These are phyloP conservation scores for Ophonus ardosiacus DNA, from an alignment of 2,888 invertebrate species.

Conservation along the genomic window DNA sequence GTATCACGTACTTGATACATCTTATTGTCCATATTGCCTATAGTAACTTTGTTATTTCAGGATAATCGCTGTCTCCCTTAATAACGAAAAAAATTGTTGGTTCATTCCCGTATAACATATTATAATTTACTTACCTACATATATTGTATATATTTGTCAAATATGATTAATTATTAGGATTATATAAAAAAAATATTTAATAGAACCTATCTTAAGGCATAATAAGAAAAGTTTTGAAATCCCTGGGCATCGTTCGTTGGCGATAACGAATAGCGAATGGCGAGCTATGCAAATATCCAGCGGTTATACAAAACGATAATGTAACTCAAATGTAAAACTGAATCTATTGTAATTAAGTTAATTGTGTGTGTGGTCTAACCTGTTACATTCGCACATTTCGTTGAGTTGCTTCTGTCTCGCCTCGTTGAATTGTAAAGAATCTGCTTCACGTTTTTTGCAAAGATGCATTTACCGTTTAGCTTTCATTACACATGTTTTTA, in stretches of 20 bases:
- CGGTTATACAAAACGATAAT: slow-evolving; percentile 64
- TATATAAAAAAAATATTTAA: not conserved
- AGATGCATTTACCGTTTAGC: slow-evolving; percentile 23
- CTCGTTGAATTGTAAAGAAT: slow-evolving; percentile 36
- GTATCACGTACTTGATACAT: no score
- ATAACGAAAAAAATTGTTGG: no score
- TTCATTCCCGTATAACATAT: no score
- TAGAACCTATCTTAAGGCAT: not conserved
- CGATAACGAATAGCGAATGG: slow-evolving; percentile 17
- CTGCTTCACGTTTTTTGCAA: slow-evolving; percentile 22
- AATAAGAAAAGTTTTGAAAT: not conserved
- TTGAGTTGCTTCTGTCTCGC: slow-evolving; percentile 27
- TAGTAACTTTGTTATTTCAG: no score
- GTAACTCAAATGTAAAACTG: slow-evolving; percentile 64
- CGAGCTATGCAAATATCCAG: slow-evolving; percentile 61
- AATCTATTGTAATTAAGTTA: slow-evolving; percentile 64
- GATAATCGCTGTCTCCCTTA: no score
- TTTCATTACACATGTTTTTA: slow-evolving; percentile 40
- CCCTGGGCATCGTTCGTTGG: slow-evolving; percentile 41
- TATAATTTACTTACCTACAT: no score
- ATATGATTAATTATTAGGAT: no score
- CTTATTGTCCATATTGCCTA: no score
- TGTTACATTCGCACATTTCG: slow-evolving; percentile 50
- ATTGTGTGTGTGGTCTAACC: slow-evolving; percentile 62
- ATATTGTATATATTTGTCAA: no score